Evolutionary conservation across 2,113 vertebrate species (phyloP), one percentile per base, ranked within the genome.

Genomic region (Dicentrarchus labrax): DNA sequence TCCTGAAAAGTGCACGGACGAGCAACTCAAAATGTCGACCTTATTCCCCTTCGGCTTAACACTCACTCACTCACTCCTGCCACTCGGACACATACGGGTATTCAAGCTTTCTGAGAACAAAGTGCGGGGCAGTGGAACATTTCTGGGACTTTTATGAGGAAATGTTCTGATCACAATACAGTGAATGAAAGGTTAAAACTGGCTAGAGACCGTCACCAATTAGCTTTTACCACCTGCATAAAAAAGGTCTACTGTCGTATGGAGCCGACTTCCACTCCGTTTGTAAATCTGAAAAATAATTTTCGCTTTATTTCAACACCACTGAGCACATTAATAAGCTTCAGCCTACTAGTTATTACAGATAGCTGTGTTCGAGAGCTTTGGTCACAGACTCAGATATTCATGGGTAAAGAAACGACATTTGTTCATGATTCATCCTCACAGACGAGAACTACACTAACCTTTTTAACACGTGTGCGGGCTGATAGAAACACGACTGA

Each of bases 331-430:
- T 66, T 38, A 56, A 48, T 57, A 50, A 65, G 61, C 56, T 61
- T 57, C 45, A 60, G 47, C 15, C 64, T 62, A 54, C 45, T 72
- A 61, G 67, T 80, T 73, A 43, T 83, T 59, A 76, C 69, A 64
- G 43, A n/a, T 3, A 61, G 57, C 45, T 56, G 74, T 68, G 81
- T 68, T 56, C 51, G 59, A 74, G 59, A 83, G 56, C 70, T 82
- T 90, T 92, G 92, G 91, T 91, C 92, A 83, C 85, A 88, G 82
- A 82, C 77, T 88, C 73, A 53, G 74, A 85, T 50, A 59, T 60
- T 60, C 36, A 81, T 4, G 66, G 85, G 72, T 19, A 67, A 82
- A 48, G 24, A 77, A 53, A 68, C 53, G 53, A 78, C 43, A 83
- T 76, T 88, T 83, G 79, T 85, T 82, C 76, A 68, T 57, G 83